Evolutionary conservation across 2,113 vertebrate genomes (phyloP), one percentile per base, ranked within the genome.

Genomic region (Limnothrissa miodon): DNA sequence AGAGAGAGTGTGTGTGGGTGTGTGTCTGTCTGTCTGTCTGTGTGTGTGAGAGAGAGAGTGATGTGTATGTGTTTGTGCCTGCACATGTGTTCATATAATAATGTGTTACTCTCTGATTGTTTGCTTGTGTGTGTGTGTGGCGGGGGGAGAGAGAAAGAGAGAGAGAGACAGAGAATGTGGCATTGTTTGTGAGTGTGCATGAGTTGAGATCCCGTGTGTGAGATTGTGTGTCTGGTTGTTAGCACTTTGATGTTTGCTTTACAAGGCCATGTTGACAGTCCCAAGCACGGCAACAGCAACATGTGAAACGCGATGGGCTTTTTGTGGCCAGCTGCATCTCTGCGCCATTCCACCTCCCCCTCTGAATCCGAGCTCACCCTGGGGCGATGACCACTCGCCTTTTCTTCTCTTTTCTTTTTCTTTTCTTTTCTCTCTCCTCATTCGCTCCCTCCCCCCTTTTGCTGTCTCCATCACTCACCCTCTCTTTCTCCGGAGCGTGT

Each of bases 171-270:
- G 42, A 42, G 42, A 42, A 42, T 42, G 42, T 42, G 42, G 42
- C 42, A 42, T 2, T 59, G 53, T 25, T 5, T n/a, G 80, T 42
- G 44, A 23, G 29, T 83, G 21, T 59, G 6, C 23, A 23, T 59
- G 53, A 42, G 42, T 42, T 39, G 45, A 51, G 46, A 46, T 46
- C 13, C 8, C 39, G 3, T 83, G 7, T 36, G 44, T 36, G 19
- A 78, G 66, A 83, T 85, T 88, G 89, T 80, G 82, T 83, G 83
- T 39, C 53, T 87, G 78, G 83, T 85, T 87, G 87, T 88, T 17
- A 80, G 19, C 53, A 21, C 23, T n/a, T 56, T 56, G 53, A 56
- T 48, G 53, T 56, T n/a, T 56, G 23, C 21, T 56, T 48, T 21
- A 56, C 23, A 21, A 56, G 53, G 53, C 53, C 23, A 7, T 23